Base-by-base conservation (phyloP, 2,113 vertebrate species). In the Furnarius figulus region DNA sequence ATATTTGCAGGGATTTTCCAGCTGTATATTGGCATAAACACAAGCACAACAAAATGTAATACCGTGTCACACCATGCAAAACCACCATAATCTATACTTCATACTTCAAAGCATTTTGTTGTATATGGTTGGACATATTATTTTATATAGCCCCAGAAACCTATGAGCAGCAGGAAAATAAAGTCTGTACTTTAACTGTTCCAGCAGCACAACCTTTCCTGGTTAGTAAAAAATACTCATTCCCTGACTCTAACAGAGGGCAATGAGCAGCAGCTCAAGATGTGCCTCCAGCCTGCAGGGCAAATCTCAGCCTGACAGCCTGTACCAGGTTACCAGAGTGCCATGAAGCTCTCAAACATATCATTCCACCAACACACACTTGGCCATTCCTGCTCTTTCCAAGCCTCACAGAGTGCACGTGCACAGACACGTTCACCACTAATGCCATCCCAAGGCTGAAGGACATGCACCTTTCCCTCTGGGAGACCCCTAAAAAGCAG, bases 361-460 rank as follows among this genome's bases (percentile, higher is more conserved):
- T 17, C 44, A 53, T n/a, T 67, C 18, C 59, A 17, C 8, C 30
- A 28, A 27, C 24, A 24, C 1, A 0, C 8, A 2, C 8, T 5
- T 9, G 7, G 50, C 33, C 17, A 5, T 21, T 47, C 30, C 44
- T 40, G 61, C 62, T 68, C 62, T 40, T 53, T 2, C 76, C 49
- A 62, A 78, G 24, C 7, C 44, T 28, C 6, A 1, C 7, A 10
- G 31, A 33, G 8, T 0, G 18, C 10, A 24, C 0, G 0, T 6
- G 33, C 12, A 40, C 44, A 59, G n/a, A 23, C 35, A 35, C 8
- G 30, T 23, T 12, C 33, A 21, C 21, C 12, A 13, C 28, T 23
- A 3, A 6, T 0, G 20, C 5, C 18, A 76, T 13, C 75, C 50
- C 7, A 7, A 21, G 63, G 37, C 25, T 40, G 37, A 44, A 46